Conservation (phyloP, 1,140 invertebrate species). For the Holcopasites calliopsidis region DNA sequence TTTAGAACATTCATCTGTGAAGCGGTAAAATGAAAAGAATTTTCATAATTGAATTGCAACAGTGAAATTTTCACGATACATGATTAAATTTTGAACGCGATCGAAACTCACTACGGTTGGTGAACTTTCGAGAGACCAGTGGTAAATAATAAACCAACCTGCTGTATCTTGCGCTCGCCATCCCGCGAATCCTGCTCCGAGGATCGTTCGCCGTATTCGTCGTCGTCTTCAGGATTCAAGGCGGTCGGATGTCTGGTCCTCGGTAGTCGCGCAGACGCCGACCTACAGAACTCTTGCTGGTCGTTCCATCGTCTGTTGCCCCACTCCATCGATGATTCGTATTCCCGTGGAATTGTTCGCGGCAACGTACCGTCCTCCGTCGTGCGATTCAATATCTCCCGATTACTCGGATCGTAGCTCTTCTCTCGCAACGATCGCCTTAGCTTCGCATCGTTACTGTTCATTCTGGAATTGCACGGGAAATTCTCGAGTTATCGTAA, state of each 20-base stretch:
- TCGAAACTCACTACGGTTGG: too few species aligned
- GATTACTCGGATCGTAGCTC: slow-evolving; percentile 65
- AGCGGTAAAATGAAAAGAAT: too few species aligned
- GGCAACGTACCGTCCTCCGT: slow-evolving; percentile 62
- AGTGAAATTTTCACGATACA: too few species aligned
- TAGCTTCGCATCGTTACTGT: slow-evolving; percentile 62
- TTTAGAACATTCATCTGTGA: too few species aligned
- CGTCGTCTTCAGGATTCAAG: slow-evolving; percentile 71
- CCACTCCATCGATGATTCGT: slow-evolving; percentile 58
- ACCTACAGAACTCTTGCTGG: slow-evolving; percentile 84
- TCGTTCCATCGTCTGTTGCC: slow-evolving; percentile 69
- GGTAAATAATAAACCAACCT: slow-evolving; percentile 67
- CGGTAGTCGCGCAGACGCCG: slow-evolving; percentile 89
- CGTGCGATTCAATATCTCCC: slow-evolving; percentile 65
- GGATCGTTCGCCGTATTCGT: slow-evolving; percentile 72
- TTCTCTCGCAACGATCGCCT: slow-evolving; percentile 73
- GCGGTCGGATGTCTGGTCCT: slow-evolving; percentile 77
- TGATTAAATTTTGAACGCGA: too few species aligned
- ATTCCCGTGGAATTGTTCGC: slow-evolving; percentile 63
- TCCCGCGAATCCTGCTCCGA: slow-evolving; percentile 77
- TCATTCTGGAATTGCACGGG: slow-evolving; percentile 38
- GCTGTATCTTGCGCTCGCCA: slow-evolving; percentile 85
- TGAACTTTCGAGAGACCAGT: not conserved
- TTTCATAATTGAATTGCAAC: too few species aligned
- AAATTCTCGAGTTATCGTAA: too few species aligned